Conservation (phyloP, 2,888 invertebrate species). For the Glyphotaelius pellucidus region DNA sequence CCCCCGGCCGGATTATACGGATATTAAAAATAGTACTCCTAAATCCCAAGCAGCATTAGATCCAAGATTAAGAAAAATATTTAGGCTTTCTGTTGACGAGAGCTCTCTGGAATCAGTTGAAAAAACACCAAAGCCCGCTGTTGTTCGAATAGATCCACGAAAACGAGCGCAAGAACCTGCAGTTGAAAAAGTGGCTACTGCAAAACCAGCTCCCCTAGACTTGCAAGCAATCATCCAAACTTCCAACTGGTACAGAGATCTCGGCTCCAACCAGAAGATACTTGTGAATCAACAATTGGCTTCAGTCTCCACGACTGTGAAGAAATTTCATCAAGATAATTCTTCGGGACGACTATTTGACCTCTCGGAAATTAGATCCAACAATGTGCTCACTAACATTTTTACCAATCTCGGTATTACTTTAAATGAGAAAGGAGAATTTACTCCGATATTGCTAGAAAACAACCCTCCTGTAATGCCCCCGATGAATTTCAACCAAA, state of each 20-base stretch:
- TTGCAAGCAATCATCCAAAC: conserved; percentile 81
- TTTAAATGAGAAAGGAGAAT: conserved; percentile 79
- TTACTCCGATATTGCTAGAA: conserved; percentile 75
- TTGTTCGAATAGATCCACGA: conserved; percentile 75
- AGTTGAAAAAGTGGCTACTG: conserved; percentile 55
- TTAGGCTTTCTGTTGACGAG: conserved; percentile 82
- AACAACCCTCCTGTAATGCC: conserved; percentile 72
- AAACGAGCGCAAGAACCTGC: conserved; percentile 73
- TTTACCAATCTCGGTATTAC: conserved; percentile 80
- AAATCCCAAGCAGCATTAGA: conserved; percentile 85
- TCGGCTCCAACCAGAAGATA: conserved; percentile 85
- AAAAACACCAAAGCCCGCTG: conserved; percentile 72
- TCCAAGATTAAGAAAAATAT: conserved; percentile 86
- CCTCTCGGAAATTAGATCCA: conserved; percentile 75
- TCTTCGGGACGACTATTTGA: conserved; percentile 77
- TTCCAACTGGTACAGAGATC: conserved; percentile 83
- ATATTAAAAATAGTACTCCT: conserved; percentile 83
- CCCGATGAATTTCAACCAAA: conserved; percentile 73
- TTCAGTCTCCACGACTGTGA: conserved; percentile 79
- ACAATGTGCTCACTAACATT: conserved; percentile 78
- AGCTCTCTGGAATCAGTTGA: conserved; percentile 79
- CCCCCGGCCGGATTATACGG: conserved; percentile 86
- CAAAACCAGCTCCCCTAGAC: conserved; percentile 74
- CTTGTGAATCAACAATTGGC: conserved; percentile 84
- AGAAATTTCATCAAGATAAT: conserved; percentile 80